Base-by-base conservation (phyloP, 2,888 invertebrate species). In the Tinea semifulvella region DNA sequence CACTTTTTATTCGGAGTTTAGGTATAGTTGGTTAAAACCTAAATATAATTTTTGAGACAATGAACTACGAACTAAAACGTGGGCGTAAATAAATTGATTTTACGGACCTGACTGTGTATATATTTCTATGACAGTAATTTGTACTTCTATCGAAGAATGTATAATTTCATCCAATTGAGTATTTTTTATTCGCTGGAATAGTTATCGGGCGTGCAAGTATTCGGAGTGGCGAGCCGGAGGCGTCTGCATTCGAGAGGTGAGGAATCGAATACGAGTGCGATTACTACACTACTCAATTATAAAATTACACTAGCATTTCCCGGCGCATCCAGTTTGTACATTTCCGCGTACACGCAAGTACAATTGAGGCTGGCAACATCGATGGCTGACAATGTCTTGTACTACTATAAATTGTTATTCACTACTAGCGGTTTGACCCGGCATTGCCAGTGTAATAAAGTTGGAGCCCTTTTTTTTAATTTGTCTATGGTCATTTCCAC, bases 81-180 rank as follows among this genome's bases (percentile, higher is more conserved):
- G n/a, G n/a, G n/a, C n/a, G n/a, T n/a, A n/a, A n/a, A n/a, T n/a
- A n/a, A n/a, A n/a, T n/a, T n/a, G n/a, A n/a, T n/a, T n/a, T n/a
- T n/a, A n/a, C n/a, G n/a, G n/a, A n/a, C n/a, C n/a, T n/a, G n/a
- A n/a, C n/a, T n/a, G n/a, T n/a, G n/a, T n/a, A n/a, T n/a, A n/a
- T n/a, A n/a, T n/a, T n/a, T n/a, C n/a, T n/a, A n/a, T n/a, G n/a
- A 18, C 16, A 17, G n/a, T 36, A 36, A 36, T 36, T 36, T 36
- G 18, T 14, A 14, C 4, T 14, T 35, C 4, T 35, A 14, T 10
- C 17, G 36, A 14, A 57, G 62, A 65, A 69, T 66, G 62, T 68
- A 65, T 73, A 70, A 73, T 72, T 72, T 63, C 58, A 67, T 67
- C 63, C 60, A 68, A 71, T 71, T 63, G 2, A 36, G 36, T 7